Conservation (phyloP, 35 echinoderm and acorn worm species). For the Diadema setosum region DNA sequence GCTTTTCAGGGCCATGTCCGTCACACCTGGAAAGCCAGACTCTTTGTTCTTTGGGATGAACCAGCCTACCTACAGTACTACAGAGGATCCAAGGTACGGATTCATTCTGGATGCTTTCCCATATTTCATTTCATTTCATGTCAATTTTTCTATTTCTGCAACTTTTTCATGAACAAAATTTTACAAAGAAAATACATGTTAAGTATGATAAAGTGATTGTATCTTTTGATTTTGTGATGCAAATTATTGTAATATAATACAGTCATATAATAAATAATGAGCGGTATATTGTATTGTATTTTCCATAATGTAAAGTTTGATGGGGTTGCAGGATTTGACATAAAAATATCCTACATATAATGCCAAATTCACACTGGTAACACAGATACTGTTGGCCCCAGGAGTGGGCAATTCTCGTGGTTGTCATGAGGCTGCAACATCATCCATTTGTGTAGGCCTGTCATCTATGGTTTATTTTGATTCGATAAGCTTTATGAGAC, state of each 20-base stretch:
- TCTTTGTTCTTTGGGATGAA: slow-evolving; percentile 90
- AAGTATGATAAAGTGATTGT: not conserved
- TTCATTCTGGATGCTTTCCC: not conserved
- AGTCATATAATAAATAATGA: not conserved
- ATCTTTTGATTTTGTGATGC: not conserved
- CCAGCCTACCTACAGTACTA: slow-evolving; percentile 81
- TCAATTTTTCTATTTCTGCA: no score
- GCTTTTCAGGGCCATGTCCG: slow-evolving; percentile 83
- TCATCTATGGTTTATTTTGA: no score
- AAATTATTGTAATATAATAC: not conserved
- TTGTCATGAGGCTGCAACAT: no score
- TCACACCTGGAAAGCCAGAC: slow-evolving; percentile 93
- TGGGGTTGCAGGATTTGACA: not conserved
- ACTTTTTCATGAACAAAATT: no score
- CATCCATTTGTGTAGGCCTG: no score
- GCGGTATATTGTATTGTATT: not conserved
- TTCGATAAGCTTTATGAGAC: no score
- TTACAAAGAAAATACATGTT: no score
- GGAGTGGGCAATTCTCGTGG: no score
- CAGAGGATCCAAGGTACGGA: slow-evolving; percentile 86
- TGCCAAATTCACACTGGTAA: no score
- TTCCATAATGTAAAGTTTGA: not conserved
- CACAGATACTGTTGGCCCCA: no score
- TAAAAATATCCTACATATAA: no score
- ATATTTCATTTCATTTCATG: no score